Evolutionary conservation across 2,888 invertebrate species (phyloP), one percentile per base, ranked within the genome.

Genomic region (Plebejus anna): DNA sequence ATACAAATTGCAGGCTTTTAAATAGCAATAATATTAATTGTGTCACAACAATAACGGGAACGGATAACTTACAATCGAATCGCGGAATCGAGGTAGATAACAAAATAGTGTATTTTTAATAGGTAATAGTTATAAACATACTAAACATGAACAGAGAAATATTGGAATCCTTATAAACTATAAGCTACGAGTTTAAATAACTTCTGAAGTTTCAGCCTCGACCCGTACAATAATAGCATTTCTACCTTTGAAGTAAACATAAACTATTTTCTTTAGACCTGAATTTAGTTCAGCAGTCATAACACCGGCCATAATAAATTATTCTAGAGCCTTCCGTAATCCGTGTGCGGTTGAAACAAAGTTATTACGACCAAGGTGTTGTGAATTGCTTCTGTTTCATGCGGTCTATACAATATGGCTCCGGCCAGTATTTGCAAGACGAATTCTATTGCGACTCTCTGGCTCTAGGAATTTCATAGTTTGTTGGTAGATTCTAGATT

Each of bases 251-350:
- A 72, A 72, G 47, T 82, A 81, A 82, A 80, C 79, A 82, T 82
- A 83, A 84, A 84, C 82, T 80, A 82, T 83, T 82, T 84, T 83
- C 85, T 84, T 82, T 82, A 66, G 66, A 66, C 66, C 66, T 66
- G 66, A 66, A 66, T 66, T 66, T 66, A 66, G 66, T 66, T 66
- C 66, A 66, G 66, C 66, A 66, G 66, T 66, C 32, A 66, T 66
- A 66, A 71, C 42, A 42, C 71, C n/a, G n/a, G 9, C 42, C 42
- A 71, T 71, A 42, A 71, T 71, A 71, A 71, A 71, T 71, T 42
- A 71, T 71, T 71, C 71, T 11, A 42, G 38, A 71, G 71, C 71
- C 71, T 42, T 71, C 66, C 66, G 66, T 66, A 66, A 66, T 71
- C 71, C 71, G 71, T 71, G 42, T 42, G 42, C 71, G 71, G 71